Evolutionary conservation across 92 coral and sea anemone genomes (phyloP), one percentile per base, ranked within the genome.

Genomic region (Ricordea florida): DNA sequence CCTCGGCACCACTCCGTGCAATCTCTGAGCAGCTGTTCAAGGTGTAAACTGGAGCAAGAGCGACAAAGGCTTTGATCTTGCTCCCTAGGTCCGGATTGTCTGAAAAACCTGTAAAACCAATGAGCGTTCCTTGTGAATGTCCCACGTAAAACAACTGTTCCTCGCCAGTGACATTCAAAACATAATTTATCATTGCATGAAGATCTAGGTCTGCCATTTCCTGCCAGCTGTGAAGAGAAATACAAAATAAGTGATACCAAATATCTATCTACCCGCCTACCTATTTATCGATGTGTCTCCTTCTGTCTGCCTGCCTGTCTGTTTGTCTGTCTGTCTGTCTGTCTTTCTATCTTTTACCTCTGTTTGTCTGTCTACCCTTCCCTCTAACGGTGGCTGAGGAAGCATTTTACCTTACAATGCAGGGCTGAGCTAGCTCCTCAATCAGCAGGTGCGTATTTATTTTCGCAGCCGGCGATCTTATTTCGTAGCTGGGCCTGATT

Each of bases 71-170:
- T 62, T 89, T 87, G 64, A 92, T 69, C 63, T 79, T 80, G 1
- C 81, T 70, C 21, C 85, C 92, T 53, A 86, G 82, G 10, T 86
- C 69, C 34, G 81, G 56, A 69, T 92, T 85, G 41, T 66, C 78
- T 4, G 97, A 60, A 30, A 89, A 85, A 10, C 90, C 94, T 24
- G 89, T 86, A 21, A 92, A 92, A 2, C 76, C 97, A 45, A 92
- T 92, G 33, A 90, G 72, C 11, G 97, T 92, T 1, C 97, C 97
- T 28, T 92, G 97, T 3, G 97, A 92, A 57, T 92, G 96, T 0
- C 90, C 94, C 5, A 85, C 81, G 35, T 85, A 78, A 43, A 51
- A 78, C 86, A 85, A 25, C 71, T 85, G 31, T 5, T 85, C 67
- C 46, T 79, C 78, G 0, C 76, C 67, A 10, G 92, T 62, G 47